Conservation (phyloP, 2,113 vertebrate genomes). For the Leucosticte australis region DNA sequence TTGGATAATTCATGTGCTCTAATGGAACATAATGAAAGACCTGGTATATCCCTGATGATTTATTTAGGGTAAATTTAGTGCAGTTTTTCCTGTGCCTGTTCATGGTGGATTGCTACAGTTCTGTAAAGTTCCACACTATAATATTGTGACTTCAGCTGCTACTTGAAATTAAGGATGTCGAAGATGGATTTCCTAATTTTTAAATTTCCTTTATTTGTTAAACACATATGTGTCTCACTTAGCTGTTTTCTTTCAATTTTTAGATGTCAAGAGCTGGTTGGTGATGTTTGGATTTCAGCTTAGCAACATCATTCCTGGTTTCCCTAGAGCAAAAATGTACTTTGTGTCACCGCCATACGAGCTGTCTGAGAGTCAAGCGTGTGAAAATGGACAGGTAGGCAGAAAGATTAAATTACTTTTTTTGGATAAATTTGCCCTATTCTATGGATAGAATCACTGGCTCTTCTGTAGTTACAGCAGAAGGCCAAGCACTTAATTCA, state of each 20-base stretch:
- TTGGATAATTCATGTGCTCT: not conserved
- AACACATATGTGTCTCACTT: not conserved
- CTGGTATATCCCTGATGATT: not conserved
- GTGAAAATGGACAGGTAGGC: constrained; percentile 93
- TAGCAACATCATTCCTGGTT: constrained; percentile 98
- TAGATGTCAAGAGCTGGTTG: constrained; percentile 99
- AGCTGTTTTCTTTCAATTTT: constrained; percentile 45
- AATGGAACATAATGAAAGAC: not conserved
- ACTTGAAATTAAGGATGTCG: not conserved
- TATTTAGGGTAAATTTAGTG: not conserved
- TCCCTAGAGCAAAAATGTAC: constrained; percentile 93
- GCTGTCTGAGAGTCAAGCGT: constrained; percentile 90
- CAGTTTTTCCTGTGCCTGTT: not conserved
- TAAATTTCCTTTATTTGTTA: not conserved
- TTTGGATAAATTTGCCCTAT: not conserved
- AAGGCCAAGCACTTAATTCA: not conserved
- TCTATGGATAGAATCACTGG: not conserved
- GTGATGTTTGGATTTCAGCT: constrained; percentile 99
- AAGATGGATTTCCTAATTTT: not conserved
- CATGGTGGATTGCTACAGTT: not conserved
- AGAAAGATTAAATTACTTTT: not conserved
- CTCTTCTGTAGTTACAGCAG: constrained; percentile 3
- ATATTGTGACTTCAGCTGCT: not conserved
- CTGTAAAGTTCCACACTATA: not conserved
- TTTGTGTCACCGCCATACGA: constrained; percentile 96